phyloP scores from a whole-genome alignment of 2,888 invertebrate genomes.

The Drosophila mimetica region DNA sequence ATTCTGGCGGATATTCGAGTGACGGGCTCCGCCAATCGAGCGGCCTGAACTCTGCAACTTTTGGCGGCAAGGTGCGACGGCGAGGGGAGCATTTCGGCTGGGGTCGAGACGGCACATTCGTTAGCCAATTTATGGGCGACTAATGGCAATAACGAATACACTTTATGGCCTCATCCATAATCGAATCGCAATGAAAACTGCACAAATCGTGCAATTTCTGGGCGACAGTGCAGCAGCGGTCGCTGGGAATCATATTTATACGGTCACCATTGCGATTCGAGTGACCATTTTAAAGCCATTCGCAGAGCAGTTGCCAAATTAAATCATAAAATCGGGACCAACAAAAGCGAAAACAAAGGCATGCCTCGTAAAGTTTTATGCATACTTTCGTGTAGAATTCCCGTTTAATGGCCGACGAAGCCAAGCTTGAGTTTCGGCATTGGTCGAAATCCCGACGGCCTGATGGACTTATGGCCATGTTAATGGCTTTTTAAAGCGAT shows the following conservation, averaged over 20 bases:
- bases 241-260: constrained; percentile 45
- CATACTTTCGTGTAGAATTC: constrained; percentile 33
- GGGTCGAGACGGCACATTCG: constrained; percentile 66
- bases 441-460: constrained; percentile 20
- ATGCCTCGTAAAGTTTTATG: constrained; percentile 31
- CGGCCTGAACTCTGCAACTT: constrained; percentile 40
- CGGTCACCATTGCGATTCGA: constrained; percentile 10
- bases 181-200: constrained; percentile 58
- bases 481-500: constrained; percentile 71
- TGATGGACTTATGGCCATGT: constrained; percentile 55
- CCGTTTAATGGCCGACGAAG: constrained; percentile 13
- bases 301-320: constrained; percentile 43
- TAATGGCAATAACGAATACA: constrained; percentile 82
- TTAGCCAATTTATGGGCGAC: constrained; percentile 80
- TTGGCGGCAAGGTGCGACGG: constrained; percentile 12
- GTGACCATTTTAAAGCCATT: constrained; percentile 6
- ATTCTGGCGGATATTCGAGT: constrained; percentile 32
- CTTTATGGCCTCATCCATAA: constrained; percentile 80
- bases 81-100: neutral
- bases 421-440: neutral
- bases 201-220: constrained; percentile 60
- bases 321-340: constrained; percentile 35
- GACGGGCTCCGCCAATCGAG: constrained; percentile 50
- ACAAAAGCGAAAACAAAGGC: constrained; percentile 29
- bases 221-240: constrained; percentile 14